Evolutionary conservation across 2,888 invertebrate genomes (phyloP).

Genomic region (Euclidia mi): DNA sequence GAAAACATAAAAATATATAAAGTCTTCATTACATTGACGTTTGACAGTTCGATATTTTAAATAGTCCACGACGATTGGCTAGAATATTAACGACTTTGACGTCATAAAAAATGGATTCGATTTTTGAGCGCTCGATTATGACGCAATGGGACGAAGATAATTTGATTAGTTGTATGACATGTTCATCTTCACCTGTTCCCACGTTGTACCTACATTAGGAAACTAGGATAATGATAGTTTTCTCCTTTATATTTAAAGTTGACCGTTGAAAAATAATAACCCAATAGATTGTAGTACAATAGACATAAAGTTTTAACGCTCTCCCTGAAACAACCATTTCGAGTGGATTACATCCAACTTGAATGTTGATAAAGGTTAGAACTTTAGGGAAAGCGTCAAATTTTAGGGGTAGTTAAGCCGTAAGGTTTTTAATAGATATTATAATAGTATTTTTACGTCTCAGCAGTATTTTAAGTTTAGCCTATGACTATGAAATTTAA

Average conservation of each 20-base stretch:
- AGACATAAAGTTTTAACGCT: slow-evolving; percentile 56
- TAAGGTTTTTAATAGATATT: slow-evolving; percentile 60
- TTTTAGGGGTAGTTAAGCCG: slow-evolving; percentile 55
- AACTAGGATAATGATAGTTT: slow-evolving; percentile 39
- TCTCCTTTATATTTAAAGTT: slow-evolving; percentile 29
- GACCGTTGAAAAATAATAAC: slow-evolving; percentile 51
- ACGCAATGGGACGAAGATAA: slow-evolving; percentile 53
- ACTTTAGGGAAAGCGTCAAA: slow-evolving; percentile 57
- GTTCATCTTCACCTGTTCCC: slow-evolving; percentile 60
- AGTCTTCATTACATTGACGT: slow-evolving; percentile 81
- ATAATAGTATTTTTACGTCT: slow-evolving; percentile 54
- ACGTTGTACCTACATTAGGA: slow-evolving; percentile 31
- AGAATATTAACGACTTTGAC: slow-evolving; percentile 66
- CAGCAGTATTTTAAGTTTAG: slow-evolving; percentile 31
- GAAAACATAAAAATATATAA: slow-evolving; percentile 80
- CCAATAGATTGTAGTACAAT: slow-evolving; percentile 56
- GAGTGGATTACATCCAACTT: slow-evolving; percentile 58
- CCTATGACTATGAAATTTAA: slow-evolving; percentile 26
- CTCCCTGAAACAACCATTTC: slow-evolving; percentile 56
- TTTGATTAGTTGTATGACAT: slow-evolving; percentile 54
- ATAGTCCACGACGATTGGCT: slow-evolving; percentile 68
- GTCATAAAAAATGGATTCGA: slow-evolving; percentile 61
- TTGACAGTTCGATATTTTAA: slow-evolving; percentile 85
- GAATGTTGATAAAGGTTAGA: slow-evolving; percentile 61
- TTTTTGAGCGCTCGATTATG: slow-evolving; percentile 60